phyloP scores from a whole-genome alignment of 2,888 invertebrate genomes.

The Nudaria mundana region DNA sequence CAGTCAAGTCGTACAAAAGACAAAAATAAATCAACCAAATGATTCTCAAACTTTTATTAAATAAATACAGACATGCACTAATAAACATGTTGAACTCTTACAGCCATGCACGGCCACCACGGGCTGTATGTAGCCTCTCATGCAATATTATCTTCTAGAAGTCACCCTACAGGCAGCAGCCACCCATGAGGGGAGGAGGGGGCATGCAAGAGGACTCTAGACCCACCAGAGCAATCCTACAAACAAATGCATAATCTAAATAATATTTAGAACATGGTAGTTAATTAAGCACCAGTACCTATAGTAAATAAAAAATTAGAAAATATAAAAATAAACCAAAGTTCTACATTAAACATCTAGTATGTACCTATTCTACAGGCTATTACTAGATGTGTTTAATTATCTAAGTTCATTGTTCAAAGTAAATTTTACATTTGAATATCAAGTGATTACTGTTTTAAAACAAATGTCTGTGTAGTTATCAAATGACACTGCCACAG shows the following conservation, averaged over 20 bases:
- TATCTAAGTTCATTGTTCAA: too few relatives aligned
- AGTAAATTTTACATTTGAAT: too few relatives aligned
- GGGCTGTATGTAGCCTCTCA: not conserved
- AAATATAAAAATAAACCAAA: too few relatives aligned
- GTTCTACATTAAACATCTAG: too few relatives aligned
- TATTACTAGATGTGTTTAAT: too few relatives aligned
- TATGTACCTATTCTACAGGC: too few relatives aligned
- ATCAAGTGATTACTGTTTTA: too few relatives aligned
- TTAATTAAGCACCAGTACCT: not conserved
- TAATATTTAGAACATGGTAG: not conserved
- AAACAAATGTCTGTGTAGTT: too few relatives aligned
- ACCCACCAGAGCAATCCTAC: conserved; percentile 5
- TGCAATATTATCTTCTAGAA: conserved; percentile 2
- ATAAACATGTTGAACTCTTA: not conserved
- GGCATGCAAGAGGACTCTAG: conserved; percentile 13
- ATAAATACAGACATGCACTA: conserved; percentile 5
- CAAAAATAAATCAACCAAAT: conserved; percentile 2
- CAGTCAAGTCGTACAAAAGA: too few relatives aligned
- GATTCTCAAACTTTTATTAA: conserved; percentile 1
- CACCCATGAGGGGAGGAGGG: conserved; percentile 3
- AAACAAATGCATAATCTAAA: conserved; percentile 5
- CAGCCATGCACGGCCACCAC: not conserved
- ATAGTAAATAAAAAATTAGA: not conserved
- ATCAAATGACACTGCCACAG: too few relatives aligned
- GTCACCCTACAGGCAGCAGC: not conserved